Conservation (phyloP, 1,140 invertebrate genomes). For the Dreissena polymorpha region DNA sequence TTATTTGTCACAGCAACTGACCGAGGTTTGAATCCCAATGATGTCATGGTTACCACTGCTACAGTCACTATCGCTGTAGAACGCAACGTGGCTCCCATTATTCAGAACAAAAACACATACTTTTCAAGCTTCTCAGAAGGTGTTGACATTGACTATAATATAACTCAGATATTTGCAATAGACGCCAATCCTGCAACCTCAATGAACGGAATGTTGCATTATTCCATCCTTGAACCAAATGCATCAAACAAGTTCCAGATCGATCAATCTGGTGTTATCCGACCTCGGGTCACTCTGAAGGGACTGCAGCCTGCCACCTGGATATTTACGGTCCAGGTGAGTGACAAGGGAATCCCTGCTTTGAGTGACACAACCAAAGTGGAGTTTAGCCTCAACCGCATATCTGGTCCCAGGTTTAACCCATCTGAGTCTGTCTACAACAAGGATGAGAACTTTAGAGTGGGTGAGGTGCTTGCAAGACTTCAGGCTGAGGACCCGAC, state of each 20-base stretch:
- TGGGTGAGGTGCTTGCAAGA: slow-evolving; percentile 42
- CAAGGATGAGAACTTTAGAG: slow-evolving; percentile 19
- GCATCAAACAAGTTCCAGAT: slow-evolving; percentile 59
- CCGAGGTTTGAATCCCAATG: slow-evolving; percentile 18
- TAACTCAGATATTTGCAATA: slow-evolving; percentile 45
- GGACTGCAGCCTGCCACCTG: slow-evolving; percentile 4
- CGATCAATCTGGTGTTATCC: slow-evolving; percentile 52
- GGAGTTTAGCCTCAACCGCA: slow-evolving; percentile 52
- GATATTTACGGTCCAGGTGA: slow-evolving; percentile 59
- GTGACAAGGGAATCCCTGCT: slow-evolving; percentile 62
- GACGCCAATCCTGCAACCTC: slow-evolving; percentile 58
- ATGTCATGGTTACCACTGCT: slow-evolving; percentile 22
- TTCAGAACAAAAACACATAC: slow-evolving; percentile 30
- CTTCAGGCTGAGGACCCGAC: slow-evolving; percentile 54
- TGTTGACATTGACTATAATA: slow-evolving; percentile 19
- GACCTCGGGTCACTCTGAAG: slow-evolving; percentile 51
- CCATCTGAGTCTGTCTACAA: slow-evolving; percentile 36
- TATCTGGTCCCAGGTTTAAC: slow-evolving; percentile 53
- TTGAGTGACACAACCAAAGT: slow-evolving; percentile 56
- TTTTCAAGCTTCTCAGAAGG: slow-evolving; percentile 52
- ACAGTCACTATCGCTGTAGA: slow-evolving; percentile 55
- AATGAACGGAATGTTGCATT: slow-evolving; percentile 57
- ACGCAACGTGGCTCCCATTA: slow-evolving; percentile 60
- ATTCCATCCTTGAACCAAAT: slow-evolving; percentile 48
- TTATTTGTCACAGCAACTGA: slow-evolving; percentile 55